phyloP scores from a whole-genome alignment of 2,888 invertebrate genomes.

The Athalia rosae region DNA sequence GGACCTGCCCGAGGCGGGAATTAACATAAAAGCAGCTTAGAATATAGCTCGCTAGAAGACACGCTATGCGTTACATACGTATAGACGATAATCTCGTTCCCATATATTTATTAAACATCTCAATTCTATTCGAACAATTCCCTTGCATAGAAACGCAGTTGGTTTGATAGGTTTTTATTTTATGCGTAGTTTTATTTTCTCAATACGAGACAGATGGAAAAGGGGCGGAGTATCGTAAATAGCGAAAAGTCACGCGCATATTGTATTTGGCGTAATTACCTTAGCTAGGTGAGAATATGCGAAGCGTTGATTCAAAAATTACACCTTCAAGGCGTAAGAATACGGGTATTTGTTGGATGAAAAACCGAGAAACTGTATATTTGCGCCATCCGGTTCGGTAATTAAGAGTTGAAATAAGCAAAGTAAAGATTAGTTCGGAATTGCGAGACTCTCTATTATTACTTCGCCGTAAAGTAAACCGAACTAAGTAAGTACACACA shows the following conservation, averaged over 20 bases:
- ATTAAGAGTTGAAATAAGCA: conserved; percentile 34
- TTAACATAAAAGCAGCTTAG: conserved; percentile 44
- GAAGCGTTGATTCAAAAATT: conserved; percentile 15
- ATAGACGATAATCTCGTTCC: conserved; percentile 24
- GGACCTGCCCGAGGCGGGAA: conserved; percentile 45
- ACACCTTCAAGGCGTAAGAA: conserved; percentile 9
- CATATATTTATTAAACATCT: neutral
- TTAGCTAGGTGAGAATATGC: neutral
- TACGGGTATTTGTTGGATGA: conserved; percentile 3
- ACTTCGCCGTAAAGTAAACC: conserved; percentile 27
- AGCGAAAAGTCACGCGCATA: neutral
- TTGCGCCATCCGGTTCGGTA: conserved; percentile 3
- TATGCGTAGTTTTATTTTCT: neutral
- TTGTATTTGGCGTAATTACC: neutral
- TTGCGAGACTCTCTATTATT: conserved; percentile 23
- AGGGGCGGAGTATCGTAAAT: neutral
- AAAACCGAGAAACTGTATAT: conserved; percentile 5
- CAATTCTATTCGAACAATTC: neutral
- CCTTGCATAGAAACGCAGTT: conserved; percentile 4
- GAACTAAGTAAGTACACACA: neutral
- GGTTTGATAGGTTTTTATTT: neutral
- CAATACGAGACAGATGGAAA: no score
- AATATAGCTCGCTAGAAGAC: conserved; percentile 35
- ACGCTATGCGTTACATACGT: conserved; percentile 42
- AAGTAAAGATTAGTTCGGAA: conserved; percentile 18